Evolutionary conservation across 2,113 vertebrate species (phyloP), one percentile per base, ranked within the genome.

Genomic region (Percina caprodes): DNA sequence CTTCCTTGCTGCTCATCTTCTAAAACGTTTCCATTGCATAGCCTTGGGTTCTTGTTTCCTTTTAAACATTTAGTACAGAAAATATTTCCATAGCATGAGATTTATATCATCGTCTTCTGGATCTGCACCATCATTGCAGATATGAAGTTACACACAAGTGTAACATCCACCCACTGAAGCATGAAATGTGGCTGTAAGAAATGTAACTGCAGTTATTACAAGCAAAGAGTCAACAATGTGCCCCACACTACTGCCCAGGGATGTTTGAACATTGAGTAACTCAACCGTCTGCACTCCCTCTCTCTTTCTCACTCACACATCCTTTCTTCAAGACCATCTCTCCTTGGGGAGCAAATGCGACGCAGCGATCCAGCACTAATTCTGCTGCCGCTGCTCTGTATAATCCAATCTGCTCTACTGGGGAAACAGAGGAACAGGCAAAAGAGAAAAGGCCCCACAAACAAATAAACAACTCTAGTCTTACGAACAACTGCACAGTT

Each of bases 331-430:
- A 86, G 87, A 92, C 85, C 84, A 80, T 87, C 66, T 78, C 71
- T 91, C 92, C 87, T 86, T 87, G 78, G 88, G 90, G 89, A 89
- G 83, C 79, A 75, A 83, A 88, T 87, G 84, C 77, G 65, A 85
- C 10, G 87, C 91, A 92, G 80, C 71, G 82, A 92, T 89, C 87
- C 91, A 87, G 85, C 88, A 91, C 84, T 92, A 89, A 91, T 92
- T 91, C 84, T 71, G 52, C 84, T 88, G 80, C 84, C 77, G 88
- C 71, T 85, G 74, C 84, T 89, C 77, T 70, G 80, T 80, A 92
- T 90, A 88, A 91, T 92, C 82, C 84, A 90, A 89, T 91, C 86
- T 88, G 75, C 80, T 89, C 83, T 42, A 79, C 77, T 77, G 85
- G 87, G 84, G 62, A 78, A 89, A 89, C 65, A 56, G 66, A 74